A percentile compares a stretch with the other conserved stretches of the same genome.
phyloP scores from a whole-genome alignment of 2,113 vertebrate genomes.

The Clarias batrachus region DNA sequence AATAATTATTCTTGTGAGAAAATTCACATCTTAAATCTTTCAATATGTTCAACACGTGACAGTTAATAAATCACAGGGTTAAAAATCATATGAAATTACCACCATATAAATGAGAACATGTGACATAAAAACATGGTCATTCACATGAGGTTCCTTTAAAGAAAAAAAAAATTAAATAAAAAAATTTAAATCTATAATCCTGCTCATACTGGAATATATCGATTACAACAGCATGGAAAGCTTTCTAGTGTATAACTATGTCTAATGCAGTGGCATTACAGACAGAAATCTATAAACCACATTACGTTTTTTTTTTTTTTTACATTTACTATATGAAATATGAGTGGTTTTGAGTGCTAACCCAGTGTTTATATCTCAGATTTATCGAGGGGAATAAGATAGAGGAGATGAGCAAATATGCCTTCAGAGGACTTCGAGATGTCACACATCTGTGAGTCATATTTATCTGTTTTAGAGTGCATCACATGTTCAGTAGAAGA shows the following conservation, averaged over 20 bases:
- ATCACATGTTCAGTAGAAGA: background rate
- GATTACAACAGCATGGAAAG: background rate
- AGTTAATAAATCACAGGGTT: no score
- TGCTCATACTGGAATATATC: background rate
- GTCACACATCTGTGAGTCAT: conserved; percentile 93
- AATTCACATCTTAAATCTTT: no score
- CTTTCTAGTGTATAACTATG: background rate
- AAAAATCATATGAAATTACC: no score
- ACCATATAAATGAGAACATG: no score
- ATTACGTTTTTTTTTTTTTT: background rate
- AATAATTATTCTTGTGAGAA: no score
- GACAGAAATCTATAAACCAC: background rate
- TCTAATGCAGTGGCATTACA: background rate
- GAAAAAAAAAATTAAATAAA: no score
- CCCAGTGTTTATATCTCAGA: conserved; percentile 66
- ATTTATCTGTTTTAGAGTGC: background rate
- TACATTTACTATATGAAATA: background rate
- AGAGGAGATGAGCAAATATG: conserved; percentile 86
- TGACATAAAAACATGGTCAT: no score
- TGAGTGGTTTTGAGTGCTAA: background rate
- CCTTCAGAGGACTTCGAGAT: conserved; percentile 89
- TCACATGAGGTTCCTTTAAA: no score
- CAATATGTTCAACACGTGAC: no score
- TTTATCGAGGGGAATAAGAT: conserved; percentile 97
- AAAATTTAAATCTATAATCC: background rate